Evolutionary conservation across 1,140 invertebrate genomes (phyloP).

Genomic region (Drosophila sp.): DNA sequence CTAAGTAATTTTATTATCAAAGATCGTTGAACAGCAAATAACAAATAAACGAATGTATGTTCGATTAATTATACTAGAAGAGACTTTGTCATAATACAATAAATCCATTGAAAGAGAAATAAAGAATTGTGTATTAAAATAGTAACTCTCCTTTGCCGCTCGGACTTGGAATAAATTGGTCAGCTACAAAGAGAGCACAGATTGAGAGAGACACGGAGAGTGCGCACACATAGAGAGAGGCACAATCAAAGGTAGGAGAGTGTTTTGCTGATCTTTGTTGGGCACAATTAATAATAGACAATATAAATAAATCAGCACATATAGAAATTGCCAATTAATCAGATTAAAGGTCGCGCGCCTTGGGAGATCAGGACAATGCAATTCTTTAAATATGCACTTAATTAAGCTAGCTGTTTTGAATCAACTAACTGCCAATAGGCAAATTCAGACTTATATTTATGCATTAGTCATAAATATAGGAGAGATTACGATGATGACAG

Average conservation of each 20-base stretch:
- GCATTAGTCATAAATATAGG: conserved; percentile 21
- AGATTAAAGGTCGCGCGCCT: conserved; percentile 64
- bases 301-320: conserved; percentile 32
- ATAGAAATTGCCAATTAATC: conserved; percentile 69
- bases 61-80: too few species aligned
- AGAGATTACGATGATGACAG: not conserved
- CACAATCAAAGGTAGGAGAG: conserved; percentile 34
- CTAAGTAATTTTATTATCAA: not conserved
- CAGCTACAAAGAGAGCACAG: conserved; percentile 8
- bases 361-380: not conserved
- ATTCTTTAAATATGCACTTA: not conserved
- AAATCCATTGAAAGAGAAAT: not conserved
- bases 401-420: not conserved
- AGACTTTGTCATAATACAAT: not conserved
- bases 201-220: not conserved
- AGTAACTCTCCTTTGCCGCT: not conserved
- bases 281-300: conserved; percentile 25
- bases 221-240: not conserved
- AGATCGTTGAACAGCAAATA: not conserved
- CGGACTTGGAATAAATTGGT: too few species aligned
- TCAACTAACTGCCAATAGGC: not conserved
- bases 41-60: not conserved
- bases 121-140: not conserved
- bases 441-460: not conserved
- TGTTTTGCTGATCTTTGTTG: conserved; percentile 7